Conservation (phyloP, 1,140 invertebrate species). For the Drosophila novamexicana region DNA sequence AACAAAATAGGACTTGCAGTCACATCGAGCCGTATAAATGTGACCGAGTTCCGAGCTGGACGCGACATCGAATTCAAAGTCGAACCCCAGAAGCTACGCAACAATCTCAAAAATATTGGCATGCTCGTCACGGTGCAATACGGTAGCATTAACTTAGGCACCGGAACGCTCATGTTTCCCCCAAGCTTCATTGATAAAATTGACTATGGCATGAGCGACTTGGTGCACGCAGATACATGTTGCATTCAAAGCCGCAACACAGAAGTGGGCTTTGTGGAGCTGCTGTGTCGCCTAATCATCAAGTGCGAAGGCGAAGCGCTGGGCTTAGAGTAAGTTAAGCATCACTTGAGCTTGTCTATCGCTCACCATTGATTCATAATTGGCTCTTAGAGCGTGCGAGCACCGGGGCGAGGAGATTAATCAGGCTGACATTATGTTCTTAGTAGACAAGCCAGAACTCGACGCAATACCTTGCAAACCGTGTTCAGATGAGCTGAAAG, state of each 20-base stretch:
- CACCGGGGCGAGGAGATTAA: not conserved
- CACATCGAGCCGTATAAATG: constrained; percentile 56
- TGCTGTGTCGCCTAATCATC: constrained; percentile 13
- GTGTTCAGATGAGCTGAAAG: not conserved
- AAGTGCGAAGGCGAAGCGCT: constrained; percentile 31
- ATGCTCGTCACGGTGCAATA: constrained; percentile 2
- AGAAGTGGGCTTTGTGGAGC: constrained; percentile 10
- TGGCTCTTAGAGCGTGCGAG: no score
- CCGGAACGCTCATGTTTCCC: not conserved
- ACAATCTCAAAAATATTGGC: constrained; percentile 12
- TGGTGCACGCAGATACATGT: constrained; percentile 9
- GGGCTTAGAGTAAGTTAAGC: not conserved
- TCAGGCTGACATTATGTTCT: constrained; percentile 47
- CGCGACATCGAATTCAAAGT: not conserved
- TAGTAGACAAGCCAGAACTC: constrained; percentile 38
- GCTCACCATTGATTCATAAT: no score
- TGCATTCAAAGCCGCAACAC: not conserved
- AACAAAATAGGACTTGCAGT: constrained; percentile 1
- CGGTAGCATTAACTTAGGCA: not conserved
- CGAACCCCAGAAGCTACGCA: not conserved
- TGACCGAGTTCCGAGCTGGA: constrained; percentile 26
- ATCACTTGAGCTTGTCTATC: not conserved
- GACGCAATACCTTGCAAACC: not conserved
- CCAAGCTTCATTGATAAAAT: constrained; percentile 22
- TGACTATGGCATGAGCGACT: constrained; percentile 22